Base-by-base conservation (phyloP, 2,797 vertebrate genomes). In the Cetoscarus ocellatus region DNA sequence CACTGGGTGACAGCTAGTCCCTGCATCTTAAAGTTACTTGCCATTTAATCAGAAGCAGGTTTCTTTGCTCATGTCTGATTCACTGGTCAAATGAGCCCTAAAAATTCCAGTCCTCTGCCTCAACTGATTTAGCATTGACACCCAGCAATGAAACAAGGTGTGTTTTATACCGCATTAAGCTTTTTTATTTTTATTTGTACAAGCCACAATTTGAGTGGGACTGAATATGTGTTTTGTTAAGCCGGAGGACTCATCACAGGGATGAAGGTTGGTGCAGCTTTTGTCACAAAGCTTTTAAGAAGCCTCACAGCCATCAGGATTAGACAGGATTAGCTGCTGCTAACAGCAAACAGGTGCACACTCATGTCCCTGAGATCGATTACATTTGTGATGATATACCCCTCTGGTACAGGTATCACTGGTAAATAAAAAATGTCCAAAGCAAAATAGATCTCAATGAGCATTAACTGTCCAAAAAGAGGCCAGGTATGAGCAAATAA, bases 271-370 rank as follows among this genome's bases (percentile, higher is more conserved):
- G 68, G 62, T 82, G 58, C 53, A 43, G 50, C 53, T 79, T 85
- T 86, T 82, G 60, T 56, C 59, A 72, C 64, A 74, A 58, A 84
- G 73, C 78, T 77, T 67, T 85, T 80, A 79, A 80, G 66, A 87
- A 75, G 40, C 44, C 49, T 60, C 61, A 9, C 59, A 60, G 53
- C 59, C 57, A 72, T 76, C 66, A 65, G 87, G 85, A 83, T 90
- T 82, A 88, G 65, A 42, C 27, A 34, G 59, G 80, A 87, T 83
- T 77, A 79, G 83, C 56, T 63, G 52, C 27, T 70, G 57, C 74
- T 59, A 74, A 79, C 40, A 77, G 75, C 59, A 80, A 83, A 77
- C 69, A 83, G 77, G 79, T 84, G 36, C 56, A 82, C 52, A 53
- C 56, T 61, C 43, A 18, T 49, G 53, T 18, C 63, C 60, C 38